Conservation (phyloP, 1,140 invertebrate genomes). For the Drosophila quadrilineata region DNA sequence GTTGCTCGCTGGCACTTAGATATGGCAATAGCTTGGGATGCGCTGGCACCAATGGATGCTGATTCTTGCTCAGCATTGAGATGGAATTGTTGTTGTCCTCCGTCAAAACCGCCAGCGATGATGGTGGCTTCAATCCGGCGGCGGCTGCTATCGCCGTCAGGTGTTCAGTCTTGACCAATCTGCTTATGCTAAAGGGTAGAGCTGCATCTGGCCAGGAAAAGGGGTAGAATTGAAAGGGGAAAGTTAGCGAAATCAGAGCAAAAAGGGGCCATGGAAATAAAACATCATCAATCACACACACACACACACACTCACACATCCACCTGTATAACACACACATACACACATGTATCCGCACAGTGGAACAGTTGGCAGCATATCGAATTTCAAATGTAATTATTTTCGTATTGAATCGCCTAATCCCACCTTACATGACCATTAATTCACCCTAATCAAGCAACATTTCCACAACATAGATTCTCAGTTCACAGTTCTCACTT, state of each 20-base stretch:
- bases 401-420: constrained; percentile 81
- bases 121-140: constrained; percentile 46
- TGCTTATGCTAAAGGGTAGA: constrained; percentile 88
- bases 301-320: constrained; percentile 20
- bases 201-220: constrained; percentile 83
- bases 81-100: constrained; percentile 80
- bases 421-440: constrained; percentile 81
- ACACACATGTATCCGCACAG: not conserved
- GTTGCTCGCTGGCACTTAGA: constrained; percentile 63
- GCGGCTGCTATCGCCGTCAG: constrained; percentile 82
- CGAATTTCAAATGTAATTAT: constrained; percentile 81
- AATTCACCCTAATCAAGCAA: constrained; percentile 81
- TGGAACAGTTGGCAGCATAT: constrained; percentile 69
- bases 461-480: constrained; percentile 36
- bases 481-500: constrained; percentile 1
- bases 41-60: constrained; percentile 49
- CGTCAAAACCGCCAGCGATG: constrained; percentile 46
- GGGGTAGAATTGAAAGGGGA: not conserved
- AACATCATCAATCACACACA: constrained; percentile 52
- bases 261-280: too few relatives aligned
- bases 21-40: constrained; percentile 36
- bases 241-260: constrained; percentile 54
- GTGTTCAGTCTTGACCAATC: constrained; percentile 84
- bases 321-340: constrained; percentile 43
- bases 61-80: constrained; percentile 75